A percentile compares a stretch with the other conserved stretches of the same genome.
These are phyloP conservation scores for Aurelia aurita complex sp. Pacific DNA, from an alignment of 30 jellyfish, hydroid and myxozoan genomes.

Conservation along the genomic window DNA sequence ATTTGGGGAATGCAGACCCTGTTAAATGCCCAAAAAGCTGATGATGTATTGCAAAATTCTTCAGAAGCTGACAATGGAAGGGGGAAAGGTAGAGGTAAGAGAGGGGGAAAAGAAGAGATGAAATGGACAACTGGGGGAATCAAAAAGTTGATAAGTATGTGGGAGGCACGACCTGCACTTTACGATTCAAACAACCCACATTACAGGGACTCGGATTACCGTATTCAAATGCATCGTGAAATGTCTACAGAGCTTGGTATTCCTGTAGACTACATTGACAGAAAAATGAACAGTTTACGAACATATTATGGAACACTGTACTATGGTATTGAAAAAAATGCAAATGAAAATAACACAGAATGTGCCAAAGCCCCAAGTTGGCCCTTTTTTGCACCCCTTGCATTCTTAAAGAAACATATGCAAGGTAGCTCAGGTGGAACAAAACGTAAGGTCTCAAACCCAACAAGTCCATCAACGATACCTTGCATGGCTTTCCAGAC, in stretches of 20 bases:
- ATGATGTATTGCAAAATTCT: not conserved
- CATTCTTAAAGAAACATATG: not conserved
- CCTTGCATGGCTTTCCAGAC: no score
- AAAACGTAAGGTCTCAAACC: not conserved
- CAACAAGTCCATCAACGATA: no score
- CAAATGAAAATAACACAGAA: not conserved
- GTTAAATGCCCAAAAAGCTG: no score
- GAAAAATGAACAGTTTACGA: conserved; percentile 5
- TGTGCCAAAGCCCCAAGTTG: not conserved
- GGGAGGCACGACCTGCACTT: not conserved
- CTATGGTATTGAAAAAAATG: not conserved
- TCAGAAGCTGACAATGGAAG: not conserved
- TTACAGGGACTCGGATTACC: not conserved
- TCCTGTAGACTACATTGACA: not conserved
- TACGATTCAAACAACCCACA: not conserved
- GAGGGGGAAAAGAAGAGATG: not conserved
- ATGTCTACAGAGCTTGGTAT: not conserved
- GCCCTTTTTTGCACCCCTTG: conserved; percentile 1
- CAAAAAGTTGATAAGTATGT: not conserved
- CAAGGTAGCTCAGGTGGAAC: not conserved
- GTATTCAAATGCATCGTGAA: conserved; percentile 4
- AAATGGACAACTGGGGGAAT: not conserved
- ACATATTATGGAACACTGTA: not conserved
- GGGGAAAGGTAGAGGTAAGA: not conserved
- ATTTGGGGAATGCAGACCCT: no score